Evolutionary conservation across 2,888 invertebrate genomes (phyloP), one percentile per base, ranked within the genome.

Genomic region (Trissolcus japonicus): DNA sequence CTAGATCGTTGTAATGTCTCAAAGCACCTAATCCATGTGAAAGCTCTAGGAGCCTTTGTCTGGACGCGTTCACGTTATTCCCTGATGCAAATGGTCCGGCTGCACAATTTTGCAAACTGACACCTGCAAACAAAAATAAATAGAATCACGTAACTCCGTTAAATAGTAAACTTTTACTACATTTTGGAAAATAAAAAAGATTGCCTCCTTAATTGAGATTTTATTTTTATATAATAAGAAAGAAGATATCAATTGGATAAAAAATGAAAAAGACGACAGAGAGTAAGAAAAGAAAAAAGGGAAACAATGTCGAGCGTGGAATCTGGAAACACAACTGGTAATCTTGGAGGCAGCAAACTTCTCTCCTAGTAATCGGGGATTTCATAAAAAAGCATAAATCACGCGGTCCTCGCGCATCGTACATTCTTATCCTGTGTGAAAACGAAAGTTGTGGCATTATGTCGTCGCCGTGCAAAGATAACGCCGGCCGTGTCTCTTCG

Each of bases 1-100:
- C 96, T 86, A 97, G 92, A 90, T 97, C 96, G 87, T 88, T 89
- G 83, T 96, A 97, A 86, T 96, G 96, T 81, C 96, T 91, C 81
- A 96, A 91, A 62, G 89, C 89, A 6, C 81, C 96, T 92, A 90
- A 94, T 92, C 90, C 96, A 91, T 91, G 91, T 50, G 95, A 95
- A 81, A 96, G 90, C 88, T 96, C 96, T 83, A 96, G 89, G 6
- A 96, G 91, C 78, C 96, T 91, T 89, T 95, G 95, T 86, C 95
- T 94, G 1, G 95, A 94, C 17, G 84, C 80, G 59, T 86, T 86
- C 53, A 85, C 84, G 81, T 84, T 85, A 73, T 85, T 87, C 53
- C 78, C 76, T 50, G 72, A 69, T 48, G 85, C 82, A 54, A 87
- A 87, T 29, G 87, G 85, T n/a, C 86, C 85, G 43, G 84, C 82